Evolutionary conservation across 2,113 vertebrate species (phyloP).

Genomic region (Hirundichthys speculiger): DNA sequence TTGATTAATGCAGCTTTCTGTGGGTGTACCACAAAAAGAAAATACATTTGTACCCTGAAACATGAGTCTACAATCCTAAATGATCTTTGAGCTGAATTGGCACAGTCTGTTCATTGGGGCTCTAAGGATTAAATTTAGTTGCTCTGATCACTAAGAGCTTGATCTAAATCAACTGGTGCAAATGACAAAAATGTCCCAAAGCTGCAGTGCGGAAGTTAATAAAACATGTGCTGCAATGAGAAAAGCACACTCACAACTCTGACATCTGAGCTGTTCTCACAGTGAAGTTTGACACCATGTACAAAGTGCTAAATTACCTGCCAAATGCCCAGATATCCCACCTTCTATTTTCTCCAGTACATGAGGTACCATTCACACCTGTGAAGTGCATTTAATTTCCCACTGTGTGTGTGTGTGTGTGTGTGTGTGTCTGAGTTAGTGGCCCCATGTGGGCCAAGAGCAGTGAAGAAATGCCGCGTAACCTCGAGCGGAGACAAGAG

Average conservation of each 20-base stretch:
- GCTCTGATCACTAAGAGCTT: constrained; percentile 42
- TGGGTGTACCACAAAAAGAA: constrained; percentile 50
- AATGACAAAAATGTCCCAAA: constrained; percentile 46
- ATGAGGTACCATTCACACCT: constrained; percentile 56
- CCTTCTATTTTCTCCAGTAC: constrained; percentile 52
- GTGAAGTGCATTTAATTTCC: constrained; percentile 65
- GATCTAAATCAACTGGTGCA: constrained; percentile 47
- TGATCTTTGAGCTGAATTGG: constrained; percentile 36
- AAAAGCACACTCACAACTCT: constrained; percentile 40
- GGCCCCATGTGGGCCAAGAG: constrained; percentile 31
- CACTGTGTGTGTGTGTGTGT: constrained; percentile 43
- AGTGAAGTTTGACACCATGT: constrained; percentile 64
- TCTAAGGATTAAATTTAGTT: constrained; percentile 36
- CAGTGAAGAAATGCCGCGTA: constrained; percentile 50
- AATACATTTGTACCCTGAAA: constrained; percentile 40
- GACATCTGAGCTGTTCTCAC: constrained; percentile 52
- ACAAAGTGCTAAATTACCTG: constrained; percentile 72
- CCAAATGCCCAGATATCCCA: constrained; percentile 54
- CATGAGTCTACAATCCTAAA: constrained; percentile 46
- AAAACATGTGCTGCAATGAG: constrained; percentile 48
- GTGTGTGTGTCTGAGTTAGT: constrained; percentile 57
- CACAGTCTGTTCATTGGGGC: constrained; percentile 17
- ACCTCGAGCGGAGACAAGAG: constrained; percentile 41
- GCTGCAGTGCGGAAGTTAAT: constrained; percentile 49
- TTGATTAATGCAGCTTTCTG: constrained; percentile 72